Evolutionary conservation across 2,797 vertebrate genomes (phyloP), one percentile per base, ranked within the genome.

Genomic region (Vultur gryphus): DNA sequence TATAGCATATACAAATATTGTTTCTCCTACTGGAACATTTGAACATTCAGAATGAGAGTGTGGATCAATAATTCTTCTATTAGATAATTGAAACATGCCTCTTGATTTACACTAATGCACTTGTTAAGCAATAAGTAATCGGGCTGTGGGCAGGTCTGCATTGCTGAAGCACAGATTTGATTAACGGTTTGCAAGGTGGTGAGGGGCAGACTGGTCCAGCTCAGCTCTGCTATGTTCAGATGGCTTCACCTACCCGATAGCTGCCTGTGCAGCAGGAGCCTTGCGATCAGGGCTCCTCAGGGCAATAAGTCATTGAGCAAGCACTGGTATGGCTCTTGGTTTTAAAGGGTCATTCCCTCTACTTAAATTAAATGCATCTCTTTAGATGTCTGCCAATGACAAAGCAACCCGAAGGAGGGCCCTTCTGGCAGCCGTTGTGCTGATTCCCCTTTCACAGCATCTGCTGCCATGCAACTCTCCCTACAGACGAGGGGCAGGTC

Each of bases 101-200:
- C 95, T 58, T 96, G 95, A 97, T 96, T 97, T 97, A 97, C 94
- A 89, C 95, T 97, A 96, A 97, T 97, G 97, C 94, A 96, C 94
- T 95, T 91, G 95, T 96, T 97, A 96, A 96, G 95, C 96, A 96
- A 16, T 93, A 86, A 95, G 97, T 59, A 84, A 96, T 82, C 65
- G 54, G 89, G 84, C 87, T 48, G 73, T 13, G 86, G 94, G 91
- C 91, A 93, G 90, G 39, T 13, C 91, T 46, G 91, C 48, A 7
- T 7, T 24, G 88, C 89, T 52, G 77, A 48, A 37, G 86, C 89
- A 52, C 24, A 23, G 81, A 14, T 69, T 41, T 90, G 91, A 95
- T 87, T 59, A 49, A 90, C 19, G 75, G 41, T 16, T 82, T 58
- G 69, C 1, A 21, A 71, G 81, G 16, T 78, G 83, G 75, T 9